Conservation (phyloP, 1,140 invertebrate species). For the Teleogryllus occipitalis region DNA sequence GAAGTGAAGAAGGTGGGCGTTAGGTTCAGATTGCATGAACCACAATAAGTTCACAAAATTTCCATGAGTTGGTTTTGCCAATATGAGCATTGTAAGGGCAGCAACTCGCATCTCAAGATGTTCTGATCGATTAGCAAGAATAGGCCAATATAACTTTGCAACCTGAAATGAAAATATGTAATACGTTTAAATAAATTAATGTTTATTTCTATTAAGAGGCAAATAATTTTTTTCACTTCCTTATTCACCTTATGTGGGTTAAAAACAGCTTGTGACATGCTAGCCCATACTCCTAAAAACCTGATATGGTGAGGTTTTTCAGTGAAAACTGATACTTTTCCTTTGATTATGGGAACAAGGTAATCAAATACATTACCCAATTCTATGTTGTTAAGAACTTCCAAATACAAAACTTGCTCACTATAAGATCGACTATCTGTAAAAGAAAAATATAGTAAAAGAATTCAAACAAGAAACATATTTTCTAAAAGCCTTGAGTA, state of each 20-base stretch:
- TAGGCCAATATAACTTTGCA: constrained; percentile 55
- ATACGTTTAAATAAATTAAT: not conserved
- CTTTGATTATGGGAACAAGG: constrained; percentile 46
- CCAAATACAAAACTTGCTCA: constrained; percentile 59
- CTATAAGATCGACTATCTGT: constrained; percentile 53
- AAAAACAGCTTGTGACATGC: constrained; percentile 42
- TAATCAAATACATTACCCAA: constrained; percentile 50
- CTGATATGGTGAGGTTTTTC: constrained; percentile 43
- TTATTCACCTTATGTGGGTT: constrained; percentile 43
- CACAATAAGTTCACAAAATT: constrained; percentile 58
- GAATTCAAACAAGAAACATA: not conserved
- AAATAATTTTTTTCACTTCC: not conserved
- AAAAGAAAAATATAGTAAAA: constrained; percentile 24
- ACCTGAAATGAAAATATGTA: constrained; percentile 34
- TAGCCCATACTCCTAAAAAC: constrained; percentile 52
- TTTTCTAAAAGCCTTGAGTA: not conserved
- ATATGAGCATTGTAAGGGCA: constrained; percentile 51
- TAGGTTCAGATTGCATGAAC: constrained; percentile 53
- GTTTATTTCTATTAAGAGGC: not conserved
- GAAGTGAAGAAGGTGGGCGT: constrained; percentile 56
- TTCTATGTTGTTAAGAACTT: constrained; percentile 55
- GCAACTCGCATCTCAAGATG: constrained; percentile 56
- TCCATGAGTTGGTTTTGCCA: constrained; percentile 49
- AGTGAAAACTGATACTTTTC: constrained; percentile 38
- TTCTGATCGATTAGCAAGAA: constrained; percentile 56